These are phyloP conservation scores for Dorcus parallelipipedus DNA, from an alignment of 2,888 invertebrate species.

Conservation along the genomic window DNA sequence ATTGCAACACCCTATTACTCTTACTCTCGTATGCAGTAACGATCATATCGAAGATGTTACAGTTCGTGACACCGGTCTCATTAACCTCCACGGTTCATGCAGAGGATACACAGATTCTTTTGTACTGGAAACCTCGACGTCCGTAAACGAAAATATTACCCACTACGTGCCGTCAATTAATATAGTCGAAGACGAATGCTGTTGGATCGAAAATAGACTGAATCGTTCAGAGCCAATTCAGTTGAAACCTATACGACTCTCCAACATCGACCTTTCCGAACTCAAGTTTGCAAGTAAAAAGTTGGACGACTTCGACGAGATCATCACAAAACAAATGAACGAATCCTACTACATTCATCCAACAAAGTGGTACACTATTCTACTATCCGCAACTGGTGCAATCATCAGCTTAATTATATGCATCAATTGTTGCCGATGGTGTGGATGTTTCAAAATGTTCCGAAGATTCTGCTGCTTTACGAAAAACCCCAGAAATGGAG, in stretches of 20 bases:
- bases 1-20: conserved; percentile 12
- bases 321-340: conserved; percentile 19
- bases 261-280: conserved; percentile 22
- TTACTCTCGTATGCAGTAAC: conserved; percentile 15
- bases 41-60: conserved; percentile 19
- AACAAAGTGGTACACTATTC: conserved; percentile 22
- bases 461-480: conserved; percentile 9
- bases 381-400: conserved; percentile 13
- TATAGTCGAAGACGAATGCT: conserved; percentile 19
- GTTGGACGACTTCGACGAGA: conserved; percentile 22
- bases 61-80: conserved; percentile 10
- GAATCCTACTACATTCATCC: conserved; percentile 5
- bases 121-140: conserved; percentile 14
- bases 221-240: conserved; percentile 7
- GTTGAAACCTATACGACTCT: conserved; percentile 17
- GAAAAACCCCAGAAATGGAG: conserved; percentile 9
- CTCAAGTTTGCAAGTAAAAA: conserved; percentile 25
- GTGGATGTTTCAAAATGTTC: conserved; percentile 8
- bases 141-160: conserved; percentile 2
- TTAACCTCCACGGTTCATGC: conserved; percentile 10
- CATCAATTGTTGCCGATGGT: conserved; percentile 10
- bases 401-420: conserved; percentile 3
- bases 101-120: conserved; percentile 18
- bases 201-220: conserved; percentile 9
- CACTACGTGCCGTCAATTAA: conserved; percentile 14